These are phyloP conservation scores for Rhinolophus ferrumequinum DNA, from an alignment of 2,113 vertebrate species.

Conservation along the genomic window DNA sequence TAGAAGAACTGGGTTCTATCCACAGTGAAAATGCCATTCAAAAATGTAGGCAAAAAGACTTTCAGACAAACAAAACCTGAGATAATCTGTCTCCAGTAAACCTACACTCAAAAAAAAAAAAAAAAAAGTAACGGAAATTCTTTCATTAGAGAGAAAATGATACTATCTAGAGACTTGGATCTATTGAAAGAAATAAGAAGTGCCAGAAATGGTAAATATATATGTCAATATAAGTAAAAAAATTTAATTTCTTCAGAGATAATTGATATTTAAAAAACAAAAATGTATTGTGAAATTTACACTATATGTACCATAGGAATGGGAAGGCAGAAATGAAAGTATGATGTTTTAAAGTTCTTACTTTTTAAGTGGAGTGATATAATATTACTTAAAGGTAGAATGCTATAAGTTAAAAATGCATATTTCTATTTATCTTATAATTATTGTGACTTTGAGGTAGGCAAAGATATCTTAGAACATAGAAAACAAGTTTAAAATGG, in stretches of 20 bases:
- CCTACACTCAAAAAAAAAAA: neutral
- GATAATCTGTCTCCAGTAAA: neutral
- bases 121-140: neutral
- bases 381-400: neutral
- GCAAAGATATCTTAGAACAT: neutral
- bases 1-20: neutral
- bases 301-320: neutral
- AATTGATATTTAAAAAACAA: neutral
- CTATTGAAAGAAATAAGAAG: neutral
- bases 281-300: neutral
- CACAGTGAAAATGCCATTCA: neutral
- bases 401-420: neutral
- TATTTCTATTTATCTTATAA: neutral
- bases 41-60: neutral
- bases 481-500: neutral
- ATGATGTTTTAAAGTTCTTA: neutral
- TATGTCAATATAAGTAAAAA: neutral
- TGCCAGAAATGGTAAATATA: neutral
- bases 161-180: neutral
- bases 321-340: neutral
- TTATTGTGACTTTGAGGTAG: neutral
- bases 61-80: neutral
- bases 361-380: neutral
- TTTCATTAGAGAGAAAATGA: neutral
- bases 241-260: neutral